Conservation (phyloP, 2,888 invertebrate genomes). For the Sarcophaga carnaria region DNA sequence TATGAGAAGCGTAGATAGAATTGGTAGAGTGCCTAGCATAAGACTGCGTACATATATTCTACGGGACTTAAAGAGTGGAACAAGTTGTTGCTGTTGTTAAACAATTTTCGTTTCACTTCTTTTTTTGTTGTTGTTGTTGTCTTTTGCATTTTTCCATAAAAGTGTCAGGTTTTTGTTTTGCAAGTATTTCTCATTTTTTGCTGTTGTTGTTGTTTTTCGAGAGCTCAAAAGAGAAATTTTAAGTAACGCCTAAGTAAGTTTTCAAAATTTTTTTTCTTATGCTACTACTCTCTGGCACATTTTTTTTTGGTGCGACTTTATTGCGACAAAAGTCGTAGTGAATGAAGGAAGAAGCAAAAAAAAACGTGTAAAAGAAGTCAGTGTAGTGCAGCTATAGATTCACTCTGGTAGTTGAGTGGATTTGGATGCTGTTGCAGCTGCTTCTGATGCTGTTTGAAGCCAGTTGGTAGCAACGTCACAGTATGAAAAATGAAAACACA, state of each 20-base stretch:
- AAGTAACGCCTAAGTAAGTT: slow-evolving; percentile 67
- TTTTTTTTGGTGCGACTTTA: not conserved
- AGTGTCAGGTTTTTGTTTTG: slow-evolving; percentile 54
- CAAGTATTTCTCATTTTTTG: slow-evolving; percentile 11
- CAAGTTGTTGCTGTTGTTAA: slow-evolving; percentile 55
- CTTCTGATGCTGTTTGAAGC: not conserved
- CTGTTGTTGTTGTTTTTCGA: not conserved
- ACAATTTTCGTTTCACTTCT: not conserved
- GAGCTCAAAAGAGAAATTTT: slow-evolving; percentile 54
- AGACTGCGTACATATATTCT: too few species aligned
- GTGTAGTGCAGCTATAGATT: not conserved
- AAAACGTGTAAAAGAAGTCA: slow-evolving; percentile 6
- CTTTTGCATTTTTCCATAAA: slow-evolving; percentile 10
- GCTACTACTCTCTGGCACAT: not conserved
- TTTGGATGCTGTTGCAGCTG: not conserved
- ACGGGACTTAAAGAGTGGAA: not conserved
- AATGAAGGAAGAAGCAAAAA: not conserved
- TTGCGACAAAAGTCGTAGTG: not conserved
- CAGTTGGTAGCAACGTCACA: not conserved
- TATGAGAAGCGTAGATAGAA: not conserved
- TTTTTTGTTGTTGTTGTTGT: slow-evolving; percentile 24
- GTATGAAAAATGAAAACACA: slow-evolving; percentile 53
- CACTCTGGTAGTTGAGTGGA: not conserved
- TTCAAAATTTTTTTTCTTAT: not conserved
- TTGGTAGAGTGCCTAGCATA: not conserved